Conservation (phyloP, 2,113 vertebrate species). For the Ceyx cyanopectus region DNA sequence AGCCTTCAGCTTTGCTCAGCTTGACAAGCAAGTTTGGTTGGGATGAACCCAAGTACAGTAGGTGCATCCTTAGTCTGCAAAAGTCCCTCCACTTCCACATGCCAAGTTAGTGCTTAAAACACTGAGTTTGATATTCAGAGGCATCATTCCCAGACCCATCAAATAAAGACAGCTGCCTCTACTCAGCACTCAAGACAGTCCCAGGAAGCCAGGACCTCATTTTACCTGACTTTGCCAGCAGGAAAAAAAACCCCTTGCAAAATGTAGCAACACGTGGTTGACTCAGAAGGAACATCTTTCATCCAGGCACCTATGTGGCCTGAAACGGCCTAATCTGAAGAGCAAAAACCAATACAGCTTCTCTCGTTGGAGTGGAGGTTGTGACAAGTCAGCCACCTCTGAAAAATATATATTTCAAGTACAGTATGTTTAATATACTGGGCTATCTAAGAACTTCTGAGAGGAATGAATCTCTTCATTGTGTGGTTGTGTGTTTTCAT, state of each 20-base stretch:
- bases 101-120: background rate
- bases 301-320: background rate
- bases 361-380: background rate
- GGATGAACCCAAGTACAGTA: background rate
- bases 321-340: background rate
- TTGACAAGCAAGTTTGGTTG: background rate
- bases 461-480: background rate
- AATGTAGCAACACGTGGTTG: rapidly evolving
- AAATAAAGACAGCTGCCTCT: background rate
- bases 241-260: background rate
- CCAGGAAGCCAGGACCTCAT: background rate
- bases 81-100: background rate
- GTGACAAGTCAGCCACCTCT: background rate
- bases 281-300: background rate
- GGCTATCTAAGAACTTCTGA: background rate
- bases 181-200: background rate
- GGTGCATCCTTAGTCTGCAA: background rate
- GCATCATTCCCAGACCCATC: background rate
- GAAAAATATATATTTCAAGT: background rate
- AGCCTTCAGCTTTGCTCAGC: background rate
- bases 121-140: background rate
- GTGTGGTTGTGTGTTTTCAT: background rate
- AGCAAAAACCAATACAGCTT: background rate
- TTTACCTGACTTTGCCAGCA: background rate
- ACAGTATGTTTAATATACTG: background rate